Base-by-base conservation (phyloP, 2,888 invertebrate genomes). In the Drosophila mimica region DNA sequence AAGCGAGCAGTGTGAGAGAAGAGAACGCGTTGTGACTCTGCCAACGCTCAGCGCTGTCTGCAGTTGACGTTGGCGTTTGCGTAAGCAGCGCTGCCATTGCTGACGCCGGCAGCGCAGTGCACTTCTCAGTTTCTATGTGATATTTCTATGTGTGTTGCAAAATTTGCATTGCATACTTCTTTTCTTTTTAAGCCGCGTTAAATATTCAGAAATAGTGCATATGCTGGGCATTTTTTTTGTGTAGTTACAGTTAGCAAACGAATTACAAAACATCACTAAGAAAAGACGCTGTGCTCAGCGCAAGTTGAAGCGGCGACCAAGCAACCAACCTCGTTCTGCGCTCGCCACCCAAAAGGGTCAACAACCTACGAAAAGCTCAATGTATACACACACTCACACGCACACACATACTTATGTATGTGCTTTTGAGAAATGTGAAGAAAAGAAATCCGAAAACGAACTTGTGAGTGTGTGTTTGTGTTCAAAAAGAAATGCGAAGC, bases 381-480 rank as follows among this genome's bases (percentile, higher is more conserved):
- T 53, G 71, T 31, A 81, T 57, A 56, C 25, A 46, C 46, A 13
- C 15, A 15, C 61, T 52, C 17, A 28, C 25, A 25, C 25, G 25
- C 28, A 56, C 17, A 28, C 28, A 72, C 65, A 54, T 67, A 62
- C 36, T 49, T 49, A 56, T 56, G 28, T 70, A 30, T 52, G 15
- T 69, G 31, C 52, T 89, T 82, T 87, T 65, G 65, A 82, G 83
- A 72, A 81, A 69, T 71, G 77, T 83, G 61, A 87, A 83, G 83
- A 80, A 83, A 90, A 83, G 83, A 90, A 88, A 82, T 70, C 88
- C 76, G 65, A 82, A 84, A 86, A 82, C 87, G 77, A 77, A 72
- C 63, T 73, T 49, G n/a, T 34, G 48, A 33, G 38, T 48, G 43
- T 48, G 49, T 46, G 43, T 65, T 54, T 70, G 56, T 70, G 48